Conservation (phyloP, 2,888 invertebrate species). For the Tanaodytes sp. region DNA sequence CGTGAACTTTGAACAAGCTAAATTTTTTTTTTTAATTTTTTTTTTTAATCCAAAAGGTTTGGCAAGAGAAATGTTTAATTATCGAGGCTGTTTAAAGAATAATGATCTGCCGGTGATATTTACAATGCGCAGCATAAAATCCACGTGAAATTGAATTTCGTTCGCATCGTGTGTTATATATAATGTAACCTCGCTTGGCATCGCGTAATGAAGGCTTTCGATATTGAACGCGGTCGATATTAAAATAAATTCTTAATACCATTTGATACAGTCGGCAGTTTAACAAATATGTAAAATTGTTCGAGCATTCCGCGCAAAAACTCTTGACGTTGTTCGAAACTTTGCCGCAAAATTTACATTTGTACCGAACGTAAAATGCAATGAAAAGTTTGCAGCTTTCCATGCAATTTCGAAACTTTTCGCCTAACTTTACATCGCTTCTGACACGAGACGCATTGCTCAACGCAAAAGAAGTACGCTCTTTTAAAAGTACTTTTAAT, state of each 20-base stretch:
- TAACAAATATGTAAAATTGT: conserved; percentile 53
- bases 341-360: conserved; percentile 52
- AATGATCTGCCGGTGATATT: no score
- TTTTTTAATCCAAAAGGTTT: no score
- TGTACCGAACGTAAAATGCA: conserved; percentile 50
- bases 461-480: conserved; percentile 33
- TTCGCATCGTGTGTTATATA: no score
- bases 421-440: conserved; percentile 43
- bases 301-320: conserved; percentile 37
- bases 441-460: conserved; percentile 47
- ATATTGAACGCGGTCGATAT: not conserved
- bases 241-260: conserved; percentile 39
- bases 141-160: no score
- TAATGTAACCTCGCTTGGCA: no score
- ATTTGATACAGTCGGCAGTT: conserved; percentile 46
- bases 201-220: not conserved
- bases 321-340: conserved; percentile 48
- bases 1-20: no score
- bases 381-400: conserved; percentile 49
- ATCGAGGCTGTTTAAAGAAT: no score
- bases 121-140: no score
- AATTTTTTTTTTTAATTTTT: no score
- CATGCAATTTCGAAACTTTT: conserved; percentile 52
- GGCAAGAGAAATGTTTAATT: no score
- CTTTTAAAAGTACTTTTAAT: conserved; percentile 27